Percentiles rank a stretch among this genome's conserved stretches.
These are phyloP conservation scores for Hyles lineata DNA, from an alignment of 2,888 invertebrate genomes.

Conservation along the genomic window DNA sequence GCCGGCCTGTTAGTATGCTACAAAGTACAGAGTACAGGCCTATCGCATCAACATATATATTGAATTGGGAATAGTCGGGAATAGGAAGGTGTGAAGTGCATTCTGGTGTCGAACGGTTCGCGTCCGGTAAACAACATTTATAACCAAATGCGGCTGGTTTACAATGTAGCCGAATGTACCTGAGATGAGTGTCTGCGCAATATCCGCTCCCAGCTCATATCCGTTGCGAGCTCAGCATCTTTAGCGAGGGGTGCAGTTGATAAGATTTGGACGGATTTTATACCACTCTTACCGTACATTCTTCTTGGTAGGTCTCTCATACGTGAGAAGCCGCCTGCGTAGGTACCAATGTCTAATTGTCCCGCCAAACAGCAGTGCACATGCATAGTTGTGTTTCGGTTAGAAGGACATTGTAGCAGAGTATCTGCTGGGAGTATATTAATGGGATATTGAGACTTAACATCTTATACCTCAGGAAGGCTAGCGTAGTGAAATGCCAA, in stretches of 20 bases:
- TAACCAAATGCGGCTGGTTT: conserved; percentile 75
- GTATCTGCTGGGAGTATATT: no score
- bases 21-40: background rate
- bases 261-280: conserved; percentile 43
- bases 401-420: no score
- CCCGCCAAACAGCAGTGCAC: no score
- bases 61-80: background rate
- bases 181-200: conserved; percentile 71
- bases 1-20: no score
- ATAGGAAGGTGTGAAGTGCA: conserved; percentile 16
- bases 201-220: conserved; percentile 77
- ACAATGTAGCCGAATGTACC: conserved; percentile 73
- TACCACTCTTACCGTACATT: no score
- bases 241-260: conserved; percentile 42
- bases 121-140: conserved; percentile 63
- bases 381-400: no score
- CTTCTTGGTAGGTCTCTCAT: no score
- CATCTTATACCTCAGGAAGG: no score
- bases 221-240: conserved; percentile 68
- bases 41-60: conserved; percentile 14
- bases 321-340: no score
- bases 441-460: no score
- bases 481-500: no score
- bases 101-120: conserved; percentile 45
- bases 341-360: no score